phyloP scores from a whole-genome alignment of 2,888 invertebrate genomes.

The Cremastinae sp. region DNA sequence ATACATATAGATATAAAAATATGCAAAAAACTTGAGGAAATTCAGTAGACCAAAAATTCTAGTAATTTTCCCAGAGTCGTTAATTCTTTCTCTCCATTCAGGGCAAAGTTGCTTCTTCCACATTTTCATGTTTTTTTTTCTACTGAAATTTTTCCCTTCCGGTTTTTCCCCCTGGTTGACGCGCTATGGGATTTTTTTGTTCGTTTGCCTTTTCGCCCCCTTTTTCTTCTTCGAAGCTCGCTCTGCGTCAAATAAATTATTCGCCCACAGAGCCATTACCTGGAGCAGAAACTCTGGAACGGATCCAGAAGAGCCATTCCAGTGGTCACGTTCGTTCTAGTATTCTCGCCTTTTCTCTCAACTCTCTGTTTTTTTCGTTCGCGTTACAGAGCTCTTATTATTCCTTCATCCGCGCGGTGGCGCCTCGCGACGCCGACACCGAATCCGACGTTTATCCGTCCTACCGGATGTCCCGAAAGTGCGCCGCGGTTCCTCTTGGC shows the following conservation, averaged over 20 bases:
- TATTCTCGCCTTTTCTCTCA: conserved; percentile 9
- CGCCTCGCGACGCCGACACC: no score
- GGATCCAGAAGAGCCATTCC: conserved; percentile 57
- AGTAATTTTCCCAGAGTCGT: no score
- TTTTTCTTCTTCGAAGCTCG: conserved; percentile 34
- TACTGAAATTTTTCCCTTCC: conserved; percentile 32
- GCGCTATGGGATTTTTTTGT: conserved; percentile 46
- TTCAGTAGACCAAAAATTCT: no score
- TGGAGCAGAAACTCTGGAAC: conserved; percentile 55
- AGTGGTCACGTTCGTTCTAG: conserved; percentile 50
- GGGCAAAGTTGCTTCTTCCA: conserved; percentile 29
- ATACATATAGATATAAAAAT: no score
- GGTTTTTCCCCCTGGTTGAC: conserved; percentile 31
- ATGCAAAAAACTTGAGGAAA: no score
- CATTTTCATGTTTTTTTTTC: conserved; percentile 24
- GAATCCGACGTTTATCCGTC: conserved; percentile 29
- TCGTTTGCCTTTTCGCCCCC: conserved; percentile 25
- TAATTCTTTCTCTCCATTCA: no score
- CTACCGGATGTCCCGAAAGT: no score
- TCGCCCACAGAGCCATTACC: conserved; percentile 54
- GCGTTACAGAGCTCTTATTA: conserved; percentile 10
- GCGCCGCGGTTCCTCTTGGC: no score
- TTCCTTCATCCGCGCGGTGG: conserved; percentile 46
- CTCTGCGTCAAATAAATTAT: conserved; percentile 62
- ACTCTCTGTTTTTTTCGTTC: conserved; percentile 22